Conservation (phyloP, 2,113 vertebrate genomes). For the Oryzias melastigma region DNA sequence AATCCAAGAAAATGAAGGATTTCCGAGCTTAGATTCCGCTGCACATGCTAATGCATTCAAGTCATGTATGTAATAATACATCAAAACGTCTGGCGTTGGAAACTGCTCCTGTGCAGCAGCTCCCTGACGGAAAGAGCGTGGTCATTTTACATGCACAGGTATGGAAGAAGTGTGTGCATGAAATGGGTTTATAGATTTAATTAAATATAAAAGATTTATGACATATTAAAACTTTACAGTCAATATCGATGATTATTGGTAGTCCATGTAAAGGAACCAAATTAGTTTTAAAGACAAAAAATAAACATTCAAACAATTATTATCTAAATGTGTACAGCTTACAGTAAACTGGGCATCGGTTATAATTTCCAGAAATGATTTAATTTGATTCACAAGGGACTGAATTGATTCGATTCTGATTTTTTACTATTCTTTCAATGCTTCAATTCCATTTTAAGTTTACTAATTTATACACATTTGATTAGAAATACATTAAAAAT, state of each 20-base stretch:
- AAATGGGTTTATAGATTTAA: too few species aligned
- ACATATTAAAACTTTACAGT: conserved; percentile 5
- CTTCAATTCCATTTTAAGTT: too few species aligned
- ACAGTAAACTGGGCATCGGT: too few species aligned
- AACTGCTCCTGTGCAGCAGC: conserved; percentile 8
- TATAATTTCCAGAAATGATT: too few species aligned
- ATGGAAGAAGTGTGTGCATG: neutral
- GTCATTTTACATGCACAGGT: conserved; percentile 33
- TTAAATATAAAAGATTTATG: neutral
- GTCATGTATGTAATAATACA: conserved; percentile 40
- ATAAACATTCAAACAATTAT: too few species aligned
- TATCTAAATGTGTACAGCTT: too few species aligned
- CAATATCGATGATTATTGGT: conserved; percentile 17
- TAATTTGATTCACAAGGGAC: too few species aligned
- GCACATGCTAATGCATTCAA: conserved; percentile 41
- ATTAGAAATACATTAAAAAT: too few species aligned
- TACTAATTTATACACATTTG: too few species aligned
- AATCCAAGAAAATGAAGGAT: conserved; percentile 36
- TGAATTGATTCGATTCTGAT: too few species aligned
- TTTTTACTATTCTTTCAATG: too few species aligned
- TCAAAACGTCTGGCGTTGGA: conserved; percentile 39
- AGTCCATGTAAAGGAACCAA: neutral
- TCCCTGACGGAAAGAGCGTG: neutral
- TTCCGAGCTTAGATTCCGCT: conserved; percentile 16
- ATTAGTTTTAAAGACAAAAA: too few species aligned